Percentiles rank a stretch among this genome's conserved stretches.
These are phyloP conservation scores for Engraulis encrasicolus DNA, from an alignment of 2,113 vertebrate genomes.

Conservation along the genomic window DNA sequence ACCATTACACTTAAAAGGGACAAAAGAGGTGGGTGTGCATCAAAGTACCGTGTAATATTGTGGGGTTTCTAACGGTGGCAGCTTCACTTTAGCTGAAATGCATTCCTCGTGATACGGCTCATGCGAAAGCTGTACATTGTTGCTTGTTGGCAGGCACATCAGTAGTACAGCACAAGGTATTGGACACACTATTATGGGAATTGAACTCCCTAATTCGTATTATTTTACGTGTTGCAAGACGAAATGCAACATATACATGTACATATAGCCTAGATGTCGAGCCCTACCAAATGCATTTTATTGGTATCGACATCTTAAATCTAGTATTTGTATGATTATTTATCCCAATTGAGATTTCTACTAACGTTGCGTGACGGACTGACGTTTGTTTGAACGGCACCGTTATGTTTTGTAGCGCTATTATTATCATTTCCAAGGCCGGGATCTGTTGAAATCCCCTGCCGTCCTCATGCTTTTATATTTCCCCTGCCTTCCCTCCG, in stretches of 20 bases:
- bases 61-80: neutral
- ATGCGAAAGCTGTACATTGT: neutral
- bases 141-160: neutral
- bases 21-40: slow-evolving; percentile 67
- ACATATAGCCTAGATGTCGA: neutral
- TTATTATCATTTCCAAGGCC: neutral
- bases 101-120: neutral
- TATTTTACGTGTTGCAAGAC: neutral
- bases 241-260: neutral
- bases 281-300: neutral
- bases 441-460: neutral
- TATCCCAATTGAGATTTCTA: neutral
- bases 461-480: slow-evolving; percentile 75
- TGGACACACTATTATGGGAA: neutral
- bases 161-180: neutral
- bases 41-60: neutral
- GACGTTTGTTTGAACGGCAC: neutral
- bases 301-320: neutral
- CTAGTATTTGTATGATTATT: neutral
- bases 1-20: slow-evolving; percentile 60
- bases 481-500: slow-evolving; percentile 85
- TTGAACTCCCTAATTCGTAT: neutral
- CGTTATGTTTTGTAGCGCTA: neutral
- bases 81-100: neutral
- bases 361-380: neutral